Conservation (phyloP, 2,113 vertebrate species). For the Tonatia bakeri region DNA sequence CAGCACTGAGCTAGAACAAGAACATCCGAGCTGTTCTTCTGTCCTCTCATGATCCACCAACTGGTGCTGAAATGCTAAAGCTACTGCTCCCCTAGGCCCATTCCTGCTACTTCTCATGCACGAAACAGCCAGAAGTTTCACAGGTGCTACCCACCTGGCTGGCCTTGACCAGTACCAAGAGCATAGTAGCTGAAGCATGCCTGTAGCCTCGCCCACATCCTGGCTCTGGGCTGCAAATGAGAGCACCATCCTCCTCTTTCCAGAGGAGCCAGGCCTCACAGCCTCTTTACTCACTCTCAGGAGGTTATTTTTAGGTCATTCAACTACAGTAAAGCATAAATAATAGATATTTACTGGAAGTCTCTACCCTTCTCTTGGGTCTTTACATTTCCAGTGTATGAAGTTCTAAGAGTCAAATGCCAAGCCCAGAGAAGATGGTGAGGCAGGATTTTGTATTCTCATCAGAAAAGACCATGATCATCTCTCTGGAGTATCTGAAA, state of each 20-base stretch:
- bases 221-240: background rate
- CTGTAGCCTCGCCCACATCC: background rate
- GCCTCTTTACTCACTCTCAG: background rate
- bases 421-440: background rate
- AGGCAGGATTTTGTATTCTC: background rate
- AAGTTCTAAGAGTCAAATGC: background rate
- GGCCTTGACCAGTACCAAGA: background rate
- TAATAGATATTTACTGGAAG: background rate
- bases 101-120: background rate
- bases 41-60: background rate
- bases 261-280: background rate
- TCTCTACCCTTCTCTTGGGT: background rate
- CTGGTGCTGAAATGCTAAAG: background rate
- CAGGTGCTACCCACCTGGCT: background rate
- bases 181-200: background rate
- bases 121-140: background rate
- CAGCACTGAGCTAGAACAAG: background rate
- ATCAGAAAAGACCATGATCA: background rate
- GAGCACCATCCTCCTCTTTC: background rate
- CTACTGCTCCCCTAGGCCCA: background rate
- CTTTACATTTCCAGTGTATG: background rate
- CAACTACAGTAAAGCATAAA: background rate
- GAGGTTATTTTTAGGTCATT: background rate
- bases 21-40: background rate
- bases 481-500: background rate